Evolutionary conservation across 2,797 vertebrate genomes (phyloP), one percentile per base, ranked within the genome.

Genomic region (Poecile montanus): DNA sequence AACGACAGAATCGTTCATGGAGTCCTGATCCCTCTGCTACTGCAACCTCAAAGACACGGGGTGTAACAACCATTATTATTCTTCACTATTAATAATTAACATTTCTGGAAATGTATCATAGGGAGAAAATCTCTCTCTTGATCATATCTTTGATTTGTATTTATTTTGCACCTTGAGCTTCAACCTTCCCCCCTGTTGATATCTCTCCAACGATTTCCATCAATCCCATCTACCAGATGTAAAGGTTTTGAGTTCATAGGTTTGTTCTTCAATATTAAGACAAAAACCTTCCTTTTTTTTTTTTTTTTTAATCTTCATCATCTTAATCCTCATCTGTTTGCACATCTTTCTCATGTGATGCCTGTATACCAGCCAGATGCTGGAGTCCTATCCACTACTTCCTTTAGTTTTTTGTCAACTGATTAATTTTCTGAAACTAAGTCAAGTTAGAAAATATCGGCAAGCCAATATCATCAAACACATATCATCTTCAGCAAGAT

Each of bases 121-220:
- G 4, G 34, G 9, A 76, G 5, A 5, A 66, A 76, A 53, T 71
- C 7, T n/a, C 11, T 56, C 75, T 22, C 11, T 72, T 40, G 13
- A 54, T 44, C 13, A 21, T 47, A 53, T 60, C 3, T 85, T 88
- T 51, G 2, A 58, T 50, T 63, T 58, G 7, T 26, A 34, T 78
- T 88, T 60, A 84, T 75, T 93, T 60, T 87, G 7, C 30, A 57
- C 17, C 50, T 45, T 74, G 36, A 80, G 18, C 12, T 76, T 94
- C 1, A 9, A 6, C 19, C 7, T 92, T 85, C 9, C 30, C 54
- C 12, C 25, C 2, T 60, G 11, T 16, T 87, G 30, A 16, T 36
- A 11, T 48, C 16, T 72, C 8, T 66, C 40, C 6, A 32, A 17
- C 11, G 26, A 66, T 48, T 87, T 79, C 25, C 21, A 62, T 56